phyloP scores from a whole-genome alignment of 2,797 vertebrate species.

The Typhlichthys eigenmanni region DNA sequence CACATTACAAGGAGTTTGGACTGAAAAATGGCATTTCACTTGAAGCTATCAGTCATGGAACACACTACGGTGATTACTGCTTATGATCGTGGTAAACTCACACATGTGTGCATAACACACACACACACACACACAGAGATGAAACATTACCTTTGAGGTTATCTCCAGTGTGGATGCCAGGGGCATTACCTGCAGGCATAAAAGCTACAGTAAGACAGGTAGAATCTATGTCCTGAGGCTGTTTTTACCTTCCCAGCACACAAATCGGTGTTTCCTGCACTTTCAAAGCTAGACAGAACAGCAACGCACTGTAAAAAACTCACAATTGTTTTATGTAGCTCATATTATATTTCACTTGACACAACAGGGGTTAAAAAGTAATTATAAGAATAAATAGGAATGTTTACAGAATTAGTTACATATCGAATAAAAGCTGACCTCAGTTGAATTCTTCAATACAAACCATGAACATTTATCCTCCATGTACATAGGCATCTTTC shows the following conservation, averaged over 20 bases:
- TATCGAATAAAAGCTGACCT: constrained; percentile 1
- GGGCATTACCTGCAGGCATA: constrained; percentile 53
- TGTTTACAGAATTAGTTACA: constrained; percentile 7
- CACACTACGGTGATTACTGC: constrained; percentile 13
- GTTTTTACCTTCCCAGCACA: constrained; percentile 37
- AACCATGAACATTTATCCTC: constrained; percentile 7
- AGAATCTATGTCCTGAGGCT: constrained; percentile 45
- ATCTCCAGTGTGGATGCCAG: constrained; percentile 34
- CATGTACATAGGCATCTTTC: constrained; percentile 19
- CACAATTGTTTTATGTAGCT: no score
- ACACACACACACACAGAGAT: constrained; percentile 5
- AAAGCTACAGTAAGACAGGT: constrained; percentile 29
- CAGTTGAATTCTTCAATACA: background rate
- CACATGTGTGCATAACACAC: constrained; percentile 12
- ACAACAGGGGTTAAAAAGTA: background rate
- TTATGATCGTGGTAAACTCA: constrained; percentile 34
- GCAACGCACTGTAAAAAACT: background rate
- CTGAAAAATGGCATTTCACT: background rate
- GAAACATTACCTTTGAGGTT: constrained; percentile 33
- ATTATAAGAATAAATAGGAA: background rate
- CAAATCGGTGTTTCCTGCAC: constrained; percentile 33
- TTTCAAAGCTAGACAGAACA: background rate
- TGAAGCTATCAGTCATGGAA: constrained; percentile 11
- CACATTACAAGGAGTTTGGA: background rate
- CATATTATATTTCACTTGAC: background rate